These are phyloP conservation scores for Rhyacichthys aspro DNA, from an alignment of 2,797 vertebrate species.

Conservation along the genomic window DNA sequence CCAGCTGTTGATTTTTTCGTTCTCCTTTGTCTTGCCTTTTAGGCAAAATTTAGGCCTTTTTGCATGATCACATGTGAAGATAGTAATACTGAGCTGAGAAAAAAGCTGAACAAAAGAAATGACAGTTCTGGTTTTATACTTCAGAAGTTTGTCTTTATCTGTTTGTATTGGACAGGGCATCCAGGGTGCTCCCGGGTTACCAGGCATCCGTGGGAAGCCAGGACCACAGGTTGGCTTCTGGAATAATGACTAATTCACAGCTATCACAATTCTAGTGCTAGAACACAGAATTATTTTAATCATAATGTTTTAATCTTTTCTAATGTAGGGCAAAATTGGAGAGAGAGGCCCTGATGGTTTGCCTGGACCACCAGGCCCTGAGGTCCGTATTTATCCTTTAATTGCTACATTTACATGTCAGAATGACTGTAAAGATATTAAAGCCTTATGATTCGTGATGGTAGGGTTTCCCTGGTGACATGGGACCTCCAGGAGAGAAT, in stretches of 20 bases:
- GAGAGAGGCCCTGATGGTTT: conserved; percentile 90
- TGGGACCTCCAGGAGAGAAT: conserved; percentile 94
- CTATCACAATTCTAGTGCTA: background rate
- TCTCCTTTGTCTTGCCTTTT: no score
- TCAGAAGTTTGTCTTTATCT: conserved; percentile 18
- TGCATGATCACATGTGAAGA: no score
- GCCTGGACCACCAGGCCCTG: conserved; percentile 89
- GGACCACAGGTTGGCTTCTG: conserved; percentile 85
- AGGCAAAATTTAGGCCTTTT: no score
- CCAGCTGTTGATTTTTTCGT: no score
- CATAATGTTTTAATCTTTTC: conserved; percentile 23
- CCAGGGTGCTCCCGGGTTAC: conserved; percentile 88
- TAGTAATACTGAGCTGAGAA: conserved; percentile 4
- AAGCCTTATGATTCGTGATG: conserved; percentile 30
- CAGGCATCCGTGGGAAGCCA: conserved; percentile 88
- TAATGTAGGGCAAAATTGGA: conserved; percentile 86
- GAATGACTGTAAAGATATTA: background rate
- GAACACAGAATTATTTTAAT: background rate
- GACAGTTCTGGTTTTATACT: conserved; percentile 3
- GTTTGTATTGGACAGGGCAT: conserved; percentile 83
- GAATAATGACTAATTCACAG: background rate
- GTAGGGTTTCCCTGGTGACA: conserved; percentile 97
- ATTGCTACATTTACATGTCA: background rate
- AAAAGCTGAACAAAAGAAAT: background rate
- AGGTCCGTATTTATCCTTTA: conserved; percentile 79